Percentiles rank a stretch among this genome's conserved stretches.
Evolutionary conservation across 1,140 invertebrate genomes (phyloP).

Genomic region (Chrysopa pallens): DNA sequence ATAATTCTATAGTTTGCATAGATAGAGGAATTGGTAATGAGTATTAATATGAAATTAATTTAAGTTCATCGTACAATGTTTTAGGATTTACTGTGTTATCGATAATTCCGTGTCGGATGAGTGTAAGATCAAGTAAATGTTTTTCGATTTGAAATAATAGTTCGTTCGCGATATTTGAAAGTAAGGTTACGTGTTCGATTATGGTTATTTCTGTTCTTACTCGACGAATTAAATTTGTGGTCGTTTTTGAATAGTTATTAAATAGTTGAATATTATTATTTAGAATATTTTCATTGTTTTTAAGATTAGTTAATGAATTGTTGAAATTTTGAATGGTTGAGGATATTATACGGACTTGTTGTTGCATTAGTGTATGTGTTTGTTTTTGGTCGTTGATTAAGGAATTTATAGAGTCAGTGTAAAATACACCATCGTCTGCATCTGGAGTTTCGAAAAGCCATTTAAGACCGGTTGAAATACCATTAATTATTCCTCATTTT

Average conservation of each 20-base stretch:
- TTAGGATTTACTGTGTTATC: neutral
- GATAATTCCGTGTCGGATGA: neutral
- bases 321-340: conserved; percentile 7
- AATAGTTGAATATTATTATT: conserved; percentile 1
- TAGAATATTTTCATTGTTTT: neutral
- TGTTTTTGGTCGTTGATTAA: conserved; percentile 7
- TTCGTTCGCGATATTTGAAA: conserved; percentile 7
- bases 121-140: neutral
- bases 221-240: conserved; percentile 3
- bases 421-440: conserved; percentile 10
- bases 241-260: neutral
- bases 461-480: conserved; percentile 9
- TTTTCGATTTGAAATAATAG: neutral
- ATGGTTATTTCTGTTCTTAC: conserved; percentile 1
- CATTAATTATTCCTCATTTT: conserved; percentile 11
- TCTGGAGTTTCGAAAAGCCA: conserved; percentile 13
- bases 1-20: no score
- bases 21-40: neutral
- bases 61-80: neutral
- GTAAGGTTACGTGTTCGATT: conserved; percentile 1
- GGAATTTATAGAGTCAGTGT: conserved; percentile 6
- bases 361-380: conserved; percentile 9
- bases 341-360: conserved; percentile 7
- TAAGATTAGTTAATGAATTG: conserved; percentile 1
- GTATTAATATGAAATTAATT: neutral